Evolutionary conservation across 2,888 invertebrate species (phyloP), one percentile per base, ranked within the genome.

Genomic region (Piscicola geometra): DNA sequence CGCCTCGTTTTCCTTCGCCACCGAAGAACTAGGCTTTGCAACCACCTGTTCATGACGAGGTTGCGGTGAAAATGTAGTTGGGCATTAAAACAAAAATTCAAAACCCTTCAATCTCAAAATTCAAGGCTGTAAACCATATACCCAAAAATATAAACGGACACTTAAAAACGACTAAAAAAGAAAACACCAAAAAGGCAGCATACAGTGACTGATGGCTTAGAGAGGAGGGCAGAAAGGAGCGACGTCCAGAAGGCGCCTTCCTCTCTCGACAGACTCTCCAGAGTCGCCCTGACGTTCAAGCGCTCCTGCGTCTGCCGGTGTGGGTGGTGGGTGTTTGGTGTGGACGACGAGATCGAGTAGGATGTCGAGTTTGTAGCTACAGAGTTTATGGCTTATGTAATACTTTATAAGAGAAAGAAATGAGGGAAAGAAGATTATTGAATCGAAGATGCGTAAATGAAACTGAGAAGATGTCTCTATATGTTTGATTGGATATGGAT

Each of bases 241-340:
- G 86, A 85, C 0, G 89, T 82, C 93, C 93, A 94, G 86, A 89
- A 94, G 0, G 87, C 85, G 28, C 87, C 86, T 0, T 88, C 86
- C 82, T 92, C 90, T 2, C 86, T 83, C 75, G 89, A 84, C 79
- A 94, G 85, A 79, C 88, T 88, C 64, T 89, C 86, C 35, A 91
- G 84, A 76, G 89, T 88, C 71, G 86, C 81, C 15, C 91, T 88
- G 5, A 90, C 89, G 84, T 92, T 92, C 82, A 92, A 86, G 76
- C 92, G 88, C 70, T 88, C 87, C 67, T 90, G 86, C 79, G 92
- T 88, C 92, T 84, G 50, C 32, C 3, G 52, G n/a, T 47, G 33
- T 15, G 60, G 25, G 60, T 56, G n/a, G 21, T 9, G 60, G 9
- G 60, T 56, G 25, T 56, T 21, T 18, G 60, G 5, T 15, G 25